Conservation (phyloP, 2,113 vertebrate species). For the Lepus europaeus region DNA sequence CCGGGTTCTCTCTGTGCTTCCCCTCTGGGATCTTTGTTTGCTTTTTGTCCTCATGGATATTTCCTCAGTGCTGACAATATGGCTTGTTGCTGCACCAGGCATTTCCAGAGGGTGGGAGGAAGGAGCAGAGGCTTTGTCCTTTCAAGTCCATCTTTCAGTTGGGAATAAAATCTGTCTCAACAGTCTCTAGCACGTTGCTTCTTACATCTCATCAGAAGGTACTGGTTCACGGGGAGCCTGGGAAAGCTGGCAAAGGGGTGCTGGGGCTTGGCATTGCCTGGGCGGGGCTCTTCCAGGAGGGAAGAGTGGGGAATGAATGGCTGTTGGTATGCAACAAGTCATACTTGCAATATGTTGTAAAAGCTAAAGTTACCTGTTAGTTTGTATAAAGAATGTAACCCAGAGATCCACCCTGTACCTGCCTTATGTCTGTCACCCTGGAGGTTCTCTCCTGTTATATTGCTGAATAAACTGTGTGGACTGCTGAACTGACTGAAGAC, state of each 20-base stretch:
- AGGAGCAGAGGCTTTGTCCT: constrained; percentile 5
- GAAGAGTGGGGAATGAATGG: neutral
- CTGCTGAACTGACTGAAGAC: constrained; percentile 58
- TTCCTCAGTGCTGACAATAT: neutral
- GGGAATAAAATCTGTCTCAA: constrained; percentile 50
- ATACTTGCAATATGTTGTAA: constrained; percentile 50
- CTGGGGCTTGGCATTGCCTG: neutral
- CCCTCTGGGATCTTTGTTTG: neutral
- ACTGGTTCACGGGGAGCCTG: neutral
- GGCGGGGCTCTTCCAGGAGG: neutral
- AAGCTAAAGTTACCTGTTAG: constrained; percentile 48
- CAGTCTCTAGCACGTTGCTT: constrained; percentile 21
- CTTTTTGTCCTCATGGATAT: constrained; percentile 20
- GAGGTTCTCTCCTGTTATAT: constrained; percentile 49
- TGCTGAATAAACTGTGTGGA: constrained; percentile 77
- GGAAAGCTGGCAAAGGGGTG: neutral
- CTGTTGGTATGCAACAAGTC: constrained; percentile 15
- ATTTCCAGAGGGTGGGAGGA: constrained; percentile 45
- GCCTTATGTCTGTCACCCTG: constrained; percentile 65
- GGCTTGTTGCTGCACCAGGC: constrained; percentile 44
- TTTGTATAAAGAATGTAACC: constrained; percentile 68
- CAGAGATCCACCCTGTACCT: constrained; percentile 57
- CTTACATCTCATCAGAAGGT: constrained; percentile 20
- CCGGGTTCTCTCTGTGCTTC: neutral
- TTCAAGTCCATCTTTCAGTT: constrained; percentile 40